phyloP scores from a whole-genome alignment of 2,888 invertebrate genomes.

The Sphecodes monilicornis region DNA sequence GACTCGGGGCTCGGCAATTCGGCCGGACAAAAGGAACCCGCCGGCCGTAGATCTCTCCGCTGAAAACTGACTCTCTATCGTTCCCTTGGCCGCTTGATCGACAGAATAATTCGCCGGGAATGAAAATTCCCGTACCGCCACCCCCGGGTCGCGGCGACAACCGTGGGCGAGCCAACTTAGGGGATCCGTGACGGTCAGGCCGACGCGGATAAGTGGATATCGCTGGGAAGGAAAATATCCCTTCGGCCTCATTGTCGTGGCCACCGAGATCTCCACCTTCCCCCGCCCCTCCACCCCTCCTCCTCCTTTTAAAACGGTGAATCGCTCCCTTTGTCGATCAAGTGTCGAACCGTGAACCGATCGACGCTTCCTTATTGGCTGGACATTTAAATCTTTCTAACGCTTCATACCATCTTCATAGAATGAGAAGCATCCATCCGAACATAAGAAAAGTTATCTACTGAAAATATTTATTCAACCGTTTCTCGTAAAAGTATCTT shows the following conservation, averaged over 20 bases:
- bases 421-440: neutral
- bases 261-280: slow-evolving; percentile 49
- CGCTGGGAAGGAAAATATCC: slow-evolving; percentile 54
- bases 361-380: slow-evolving; percentile 52
- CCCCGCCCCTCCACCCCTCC: too few species aligned
- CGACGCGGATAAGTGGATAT: slow-evolving; percentile 70
- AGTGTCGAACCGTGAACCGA: slow-evolving; percentile 55
- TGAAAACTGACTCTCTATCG: slow-evolving; percentile 62
- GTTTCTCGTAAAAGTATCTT: too few species aligned
- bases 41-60: slow-evolving; percentile 53
- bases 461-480: too few species aligned
- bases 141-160: slow-evolving; percentile 11
- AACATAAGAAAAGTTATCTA: too few species aligned
- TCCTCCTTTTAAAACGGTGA: slow-evolving; percentile 52
- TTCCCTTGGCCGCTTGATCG: slow-evolving; percentile 61
- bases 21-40: slow-evolving; percentile 66
- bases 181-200: slow-evolving; percentile 62
- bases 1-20: slow-evolving; percentile 64
- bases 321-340: slow-evolving; percentile 56
- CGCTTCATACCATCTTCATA: neutral
- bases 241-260: slow-evolving; percentile 51
- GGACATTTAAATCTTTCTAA: slow-evolving; percentile 40
- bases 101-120: slow-evolving; percentile 79
- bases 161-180: neutral
- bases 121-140: slow-evolving; percentile 75